These are phyloP conservation scores for Cyclargus thomasi DNA, from an alignment of 1,140 invertebrate genomes.

Conservation along the genomic window DNA sequence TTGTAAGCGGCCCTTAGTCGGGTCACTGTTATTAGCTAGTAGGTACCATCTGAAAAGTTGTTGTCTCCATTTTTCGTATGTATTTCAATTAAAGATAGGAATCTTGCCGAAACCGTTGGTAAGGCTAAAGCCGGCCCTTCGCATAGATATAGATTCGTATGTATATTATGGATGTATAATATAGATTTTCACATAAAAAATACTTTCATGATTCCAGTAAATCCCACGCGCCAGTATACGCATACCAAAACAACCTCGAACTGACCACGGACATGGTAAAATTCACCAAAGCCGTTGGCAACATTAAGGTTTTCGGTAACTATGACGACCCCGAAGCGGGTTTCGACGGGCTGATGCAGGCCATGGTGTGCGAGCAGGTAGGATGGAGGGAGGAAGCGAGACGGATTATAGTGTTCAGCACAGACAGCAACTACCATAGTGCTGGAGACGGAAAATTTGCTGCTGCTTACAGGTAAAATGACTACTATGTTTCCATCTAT, in stretches of 20 bases:
- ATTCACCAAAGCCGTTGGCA: conserved; percentile 77
- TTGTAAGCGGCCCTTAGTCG: no score
- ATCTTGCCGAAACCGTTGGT: no score
- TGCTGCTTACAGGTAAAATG: conserved; percentile 80
- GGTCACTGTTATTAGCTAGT: no score
- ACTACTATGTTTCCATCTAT: no score
- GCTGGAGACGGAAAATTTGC: conserved; percentile 86
- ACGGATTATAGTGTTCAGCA: conserved; percentile 78
- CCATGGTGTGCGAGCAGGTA: conserved; percentile 79
- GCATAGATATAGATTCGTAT: no score
- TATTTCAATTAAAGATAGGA: no score
- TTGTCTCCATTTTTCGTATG: no score
- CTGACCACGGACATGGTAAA: conserved; percentile 82
- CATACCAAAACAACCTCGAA: conserved; percentile 89
- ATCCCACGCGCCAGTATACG: not conserved
- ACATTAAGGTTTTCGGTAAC: conserved; percentile 45
- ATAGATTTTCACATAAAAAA: no score
- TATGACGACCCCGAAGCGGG: conserved; percentile 34
- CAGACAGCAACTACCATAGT: conserved; percentile 79
- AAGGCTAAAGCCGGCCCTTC: no score
- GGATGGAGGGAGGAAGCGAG: conserved; percentile 78
- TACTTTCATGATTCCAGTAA: not conserved
- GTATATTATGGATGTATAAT: not conserved
- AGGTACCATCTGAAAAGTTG: no score
- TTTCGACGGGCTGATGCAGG: conserved; percentile 83